Base-by-base conservation (phyloP, 2,113 vertebrate genomes). In the Copsychus sechellarum region DNA sequence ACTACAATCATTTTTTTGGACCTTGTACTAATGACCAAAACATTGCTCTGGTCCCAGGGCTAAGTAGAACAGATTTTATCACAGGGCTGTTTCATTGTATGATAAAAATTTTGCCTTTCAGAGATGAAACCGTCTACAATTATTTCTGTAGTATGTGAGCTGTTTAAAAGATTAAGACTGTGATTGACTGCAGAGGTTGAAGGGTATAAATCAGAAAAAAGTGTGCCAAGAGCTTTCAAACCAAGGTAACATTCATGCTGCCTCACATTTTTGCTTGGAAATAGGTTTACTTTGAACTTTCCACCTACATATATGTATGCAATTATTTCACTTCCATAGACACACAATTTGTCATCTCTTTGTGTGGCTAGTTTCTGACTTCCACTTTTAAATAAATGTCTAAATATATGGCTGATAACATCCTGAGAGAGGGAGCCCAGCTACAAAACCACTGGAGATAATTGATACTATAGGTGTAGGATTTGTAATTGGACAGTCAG, bases 41-140 rank as follows among this genome's bases (percentile, higher is more conserved):
- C 24, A 91, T 73, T 87, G 42, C 29, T 29, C 21, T 86, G 45
- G 56, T 80, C 95, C 50, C 88, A 96, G 90, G 62, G 69, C 73
- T 73, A 95, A 92, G 77, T 53, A 91, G 29, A 80, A 65, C 11
- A 73, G 33, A 62, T 54, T 73, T 90, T 90, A 77, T 61, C 64
- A 62, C 58, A 54, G 74, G 34, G 22, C 23, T 86, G 13, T 91
- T 95, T 87, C 53, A 76, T 12, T 56, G 13, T 8, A 21, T 67
- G 65, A 91, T 78, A 64, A 64, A 89, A 79, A 42, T 36, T 76
- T 51, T 87, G 11, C 53, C 43, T 90, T 82, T 72, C n/a, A 50
- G 76, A 87, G 31, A 83, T 8, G 7, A 76, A 77, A 26, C 25
- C 70, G 9, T 5, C 28, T 65, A 12, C n/a, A 72, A 14, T 56